A percentile compares a stretch with the other conserved stretches of the same genome.
phyloP scores from a whole-genome alignment of 2,888 invertebrate genomes.

The Scaptomyza parva region DNA sequence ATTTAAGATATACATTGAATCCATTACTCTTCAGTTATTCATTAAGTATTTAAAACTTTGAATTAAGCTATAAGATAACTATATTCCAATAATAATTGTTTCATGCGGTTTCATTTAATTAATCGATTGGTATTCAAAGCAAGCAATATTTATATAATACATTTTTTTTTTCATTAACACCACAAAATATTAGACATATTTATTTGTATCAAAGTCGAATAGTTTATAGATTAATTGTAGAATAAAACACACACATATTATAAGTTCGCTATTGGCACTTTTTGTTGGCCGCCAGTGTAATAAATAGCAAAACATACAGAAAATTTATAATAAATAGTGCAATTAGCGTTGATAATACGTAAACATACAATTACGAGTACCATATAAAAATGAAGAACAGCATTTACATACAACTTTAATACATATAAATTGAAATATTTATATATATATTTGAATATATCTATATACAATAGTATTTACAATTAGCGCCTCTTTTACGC shows the following conservation, averaged over 20 bases:
- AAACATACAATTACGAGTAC: constrained; percentile 53
- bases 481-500: constrained; percentile 71
- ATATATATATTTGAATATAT: constrained; percentile 18
- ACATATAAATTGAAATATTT: constrained; percentile 13
- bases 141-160: constrained; percentile 48
- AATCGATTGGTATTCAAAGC: constrained; percentile 49
- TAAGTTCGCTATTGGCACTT: neutral
- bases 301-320: constrained; percentile 39
- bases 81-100: neutral
- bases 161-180: constrained; percentile 12
- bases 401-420: constrained; percentile 45
- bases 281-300: constrained; percentile 58
- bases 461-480: constrained; percentile 54
- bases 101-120: constrained; percentile 26
- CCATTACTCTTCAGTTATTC: constrained; percentile 7
- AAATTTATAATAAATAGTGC: constrained; percentile 64
- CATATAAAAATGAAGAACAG: constrained; percentile 43
- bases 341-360: constrained; percentile 70
- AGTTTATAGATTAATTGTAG: constrained; percentile 29
- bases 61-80: constrained; percentile 29
- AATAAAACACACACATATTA: neutral
- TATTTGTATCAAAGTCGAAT: constrained; percentile 41
- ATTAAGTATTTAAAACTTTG: constrained; percentile 36
- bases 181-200: constrained; percentile 32
- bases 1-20: constrained; percentile 30